A percentile compares a stretch with the other conserved stretches of the same genome.
phyloP scores from a whole-genome alignment of 2,113 vertebrate genomes.

The Sander lucioperca region DNA sequence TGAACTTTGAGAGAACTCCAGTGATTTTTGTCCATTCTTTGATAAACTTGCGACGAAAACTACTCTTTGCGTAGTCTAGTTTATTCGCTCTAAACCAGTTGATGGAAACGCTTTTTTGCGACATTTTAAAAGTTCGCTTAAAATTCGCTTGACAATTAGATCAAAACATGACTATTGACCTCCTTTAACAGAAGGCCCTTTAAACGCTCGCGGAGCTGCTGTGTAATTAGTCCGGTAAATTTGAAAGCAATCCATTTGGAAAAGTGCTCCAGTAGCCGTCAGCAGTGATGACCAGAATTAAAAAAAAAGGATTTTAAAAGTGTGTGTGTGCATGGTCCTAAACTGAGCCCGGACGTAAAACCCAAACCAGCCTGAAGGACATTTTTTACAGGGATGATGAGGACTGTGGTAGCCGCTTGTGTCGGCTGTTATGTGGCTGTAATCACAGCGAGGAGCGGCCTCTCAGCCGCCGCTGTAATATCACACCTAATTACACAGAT shows the following conservation, averaged over 20 bases:
- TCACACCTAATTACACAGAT: conserved; percentile 37
- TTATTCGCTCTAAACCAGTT: no score
- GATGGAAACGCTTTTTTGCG: no score
- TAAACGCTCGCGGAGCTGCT: conserved; percentile 7
- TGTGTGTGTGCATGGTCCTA: neutral
- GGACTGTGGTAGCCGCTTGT: neutral
- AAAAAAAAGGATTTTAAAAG: neutral
- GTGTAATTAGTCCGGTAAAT: conserved; percentile 19
- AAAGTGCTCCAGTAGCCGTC: neutral
- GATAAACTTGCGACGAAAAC: no score
- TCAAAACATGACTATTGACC: neutral
- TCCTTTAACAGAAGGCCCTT: neutral
- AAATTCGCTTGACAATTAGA: no score
- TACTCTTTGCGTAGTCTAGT: no score
- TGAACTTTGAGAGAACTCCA: no score
- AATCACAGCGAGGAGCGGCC: conserved; percentile 1
- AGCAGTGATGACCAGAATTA: neutral
- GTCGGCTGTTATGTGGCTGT: neutral
- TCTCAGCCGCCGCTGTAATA: conserved; percentile 23
- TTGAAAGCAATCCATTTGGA: neutral
- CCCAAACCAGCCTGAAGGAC: conserved; percentile 46
- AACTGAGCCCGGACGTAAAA: conserved; percentile 8
- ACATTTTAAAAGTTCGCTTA: no score
- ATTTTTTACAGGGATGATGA: conserved; percentile 24
- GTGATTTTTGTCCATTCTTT: no score